phyloP scores from a whole-genome alignment of 1,140 invertebrate genomes.

The Zaprionus camerounensis region DNA sequence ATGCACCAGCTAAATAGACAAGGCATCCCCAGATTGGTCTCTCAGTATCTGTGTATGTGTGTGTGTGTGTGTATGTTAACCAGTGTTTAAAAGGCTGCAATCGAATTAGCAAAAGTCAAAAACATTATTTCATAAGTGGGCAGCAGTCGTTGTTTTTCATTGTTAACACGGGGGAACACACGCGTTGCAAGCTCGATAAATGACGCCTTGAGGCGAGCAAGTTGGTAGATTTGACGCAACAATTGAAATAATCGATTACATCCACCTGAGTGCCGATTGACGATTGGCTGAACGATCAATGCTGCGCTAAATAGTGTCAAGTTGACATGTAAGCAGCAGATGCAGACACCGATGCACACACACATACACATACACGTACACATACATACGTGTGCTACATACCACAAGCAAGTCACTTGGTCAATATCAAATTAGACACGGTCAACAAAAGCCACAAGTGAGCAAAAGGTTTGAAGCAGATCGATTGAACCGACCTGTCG shows the following conservation, averaged over 20 bases:
- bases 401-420: conserved; percentile 50
- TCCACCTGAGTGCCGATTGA: conserved; percentile 8
- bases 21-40: background rate
- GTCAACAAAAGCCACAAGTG: conserved; percentile 42
- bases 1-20: background rate
- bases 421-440: conserved; percentile 62
- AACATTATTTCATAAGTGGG: no score
- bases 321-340: conserved; percentile 28
- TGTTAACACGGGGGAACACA: no score
- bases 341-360: conserved; percentile 18
- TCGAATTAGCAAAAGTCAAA: no score
- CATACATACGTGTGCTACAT: conserved; percentile 12
- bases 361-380: conserved; percentile 13
- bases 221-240: conserved; percentile 2
- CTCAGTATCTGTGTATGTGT: no score
- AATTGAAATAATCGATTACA: conserved; percentile 41
- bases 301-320: conserved; percentile 32
- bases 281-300: conserved; percentile 1
- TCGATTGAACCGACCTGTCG: background rate
- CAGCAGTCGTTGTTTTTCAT: no score
- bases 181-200: background rate
- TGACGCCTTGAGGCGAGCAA: background rate
- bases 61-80: no score
- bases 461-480: background rate
- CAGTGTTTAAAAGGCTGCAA: no score